Base-by-base conservation (phyloP, 2,888 invertebrate species). In the Amphiduros pacificus region DNA sequence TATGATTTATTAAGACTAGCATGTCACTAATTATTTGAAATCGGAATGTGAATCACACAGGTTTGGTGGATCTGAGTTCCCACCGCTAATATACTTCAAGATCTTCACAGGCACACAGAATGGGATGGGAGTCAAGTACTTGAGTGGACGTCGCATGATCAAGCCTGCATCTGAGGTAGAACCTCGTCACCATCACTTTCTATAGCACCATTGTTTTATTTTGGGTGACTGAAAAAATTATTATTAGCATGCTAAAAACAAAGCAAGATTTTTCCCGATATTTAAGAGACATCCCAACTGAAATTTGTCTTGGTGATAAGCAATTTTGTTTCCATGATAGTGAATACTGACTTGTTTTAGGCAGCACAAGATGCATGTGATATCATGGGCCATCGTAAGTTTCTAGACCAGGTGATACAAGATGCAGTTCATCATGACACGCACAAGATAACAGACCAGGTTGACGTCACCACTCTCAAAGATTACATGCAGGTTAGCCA, bases 1-100 rank as follows among this genome's bases (percentile, higher is more conserved):
- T n/a, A n/a, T n/a, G n/a, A n/a, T n/a, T n/a, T n/a, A n/a, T n/a
- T n/a, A n/a, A n/a, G n/a, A n/a, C n/a, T n/a, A n/a, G n/a, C n/a
- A n/a, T n/a, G n/a, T n/a, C n/a, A n/a, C n/a, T n/a, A n/a, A n/a
- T n/a, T n/a, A n/a, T n/a, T n/a, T n/a, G n/a, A n/a, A 52, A 27
- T 11, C 11, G 6, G 29, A 24, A 29, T 57, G 40, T 58, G n/a
- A 9, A 59, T 48, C 31, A 49, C 27, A 0, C 59, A 81, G 82
- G 63, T 82, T 82, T 75, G 82, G 81, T 27, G 81, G 82, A 26
- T 52, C 60, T 1, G 80, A 79, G 61, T 82, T 80, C 60, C 82
- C 82, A n/a, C 82, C 82, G 0, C 71, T 78, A 73, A 80, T 82
- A 48, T 81, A 74, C 69, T 82, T 82, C 69, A 82, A 82, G 64